Evolutionary conservation across 1,140 invertebrate species (phyloP).

Genomic region (Drosophila nannoptera): DNA sequence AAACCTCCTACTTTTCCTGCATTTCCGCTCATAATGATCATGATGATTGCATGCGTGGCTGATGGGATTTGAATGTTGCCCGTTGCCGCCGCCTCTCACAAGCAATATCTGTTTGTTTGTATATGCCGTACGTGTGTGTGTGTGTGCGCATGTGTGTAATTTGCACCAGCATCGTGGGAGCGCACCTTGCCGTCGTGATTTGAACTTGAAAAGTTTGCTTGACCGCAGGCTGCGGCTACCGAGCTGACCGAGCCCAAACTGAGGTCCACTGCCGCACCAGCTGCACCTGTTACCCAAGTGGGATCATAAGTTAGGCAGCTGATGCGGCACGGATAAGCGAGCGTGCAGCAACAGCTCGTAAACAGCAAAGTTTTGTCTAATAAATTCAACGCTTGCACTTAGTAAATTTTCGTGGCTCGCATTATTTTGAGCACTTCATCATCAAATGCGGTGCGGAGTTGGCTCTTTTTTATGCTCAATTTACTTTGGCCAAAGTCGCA

Average conservation of each 20-base stretch:
- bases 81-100: slow-evolving; percentile 39
- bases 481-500: slow-evolving; percentile 75
- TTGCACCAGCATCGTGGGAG: slow-evolving; percentile 72
- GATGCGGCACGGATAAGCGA: slow-evolving; percentile 70
- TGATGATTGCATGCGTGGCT: slow-evolving; percentile 77
- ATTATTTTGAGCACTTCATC: slow-evolving; percentile 76
- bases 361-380: slow-evolving; percentile 75
- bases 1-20: slow-evolving; percentile 77
- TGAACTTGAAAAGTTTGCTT: slow-evolving; percentile 37
- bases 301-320: slow-evolving; percentile 64
- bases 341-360: slow-evolving; percentile 68
- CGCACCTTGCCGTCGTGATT: slow-evolving; percentile 58
- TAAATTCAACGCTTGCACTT: slow-evolving; percentile 76
- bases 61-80: slow-evolving; percentile 74
- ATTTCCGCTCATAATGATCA: slow-evolving; percentile 77
- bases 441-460: slow-evolving; percentile 61
- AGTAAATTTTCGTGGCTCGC: slow-evolving; percentile 69
- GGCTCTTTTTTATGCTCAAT: slow-evolving; percentile 74
- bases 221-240: slow-evolving; percentile 42
- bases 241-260: slow-evolving; percentile 13
- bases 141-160: slow-evolving; percentile 48
- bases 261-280: slow-evolving; percentile 6
- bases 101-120: neutral
- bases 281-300: slow-evolving; percentile 64
- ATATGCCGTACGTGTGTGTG: neutral